A percentile compares a stretch with the other conserved stretches of the same genome.
Conservation (phyloP, 2,797 vertebrate genomes). For the Bovichtus variegatus region DNA sequence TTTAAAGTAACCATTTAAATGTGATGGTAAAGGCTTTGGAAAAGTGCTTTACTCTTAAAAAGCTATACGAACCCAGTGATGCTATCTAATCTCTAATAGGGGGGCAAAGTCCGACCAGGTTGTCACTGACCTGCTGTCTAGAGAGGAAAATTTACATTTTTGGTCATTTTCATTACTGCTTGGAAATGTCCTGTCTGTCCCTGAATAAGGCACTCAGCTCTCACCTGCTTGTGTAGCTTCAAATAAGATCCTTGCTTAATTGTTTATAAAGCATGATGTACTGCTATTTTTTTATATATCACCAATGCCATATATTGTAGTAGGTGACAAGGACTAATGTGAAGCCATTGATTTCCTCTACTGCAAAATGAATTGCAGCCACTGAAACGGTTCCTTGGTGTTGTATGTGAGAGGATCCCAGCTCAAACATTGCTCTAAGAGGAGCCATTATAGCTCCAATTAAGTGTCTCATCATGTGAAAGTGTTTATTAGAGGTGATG, state of each 20-base stretch:
- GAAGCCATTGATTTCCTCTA: slow-evolving; percentile 8
- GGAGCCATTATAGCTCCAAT: slow-evolving; percentile 13
- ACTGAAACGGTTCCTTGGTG: background rate
- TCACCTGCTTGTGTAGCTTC: background rate
- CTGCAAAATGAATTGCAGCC: slow-evolving; percentile 16
- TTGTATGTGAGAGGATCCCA: background rate
- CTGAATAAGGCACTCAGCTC: slow-evolving; percentile 3
- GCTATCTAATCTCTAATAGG: background rate
- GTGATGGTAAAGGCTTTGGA: no score
- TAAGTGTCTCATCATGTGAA: background rate
- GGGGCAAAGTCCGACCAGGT: background rate
- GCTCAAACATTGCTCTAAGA: background rate
- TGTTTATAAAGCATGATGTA: background rate
- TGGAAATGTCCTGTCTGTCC: background rate
- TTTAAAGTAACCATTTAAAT: no score
- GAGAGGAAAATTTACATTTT: background rate
- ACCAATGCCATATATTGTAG: background rate
- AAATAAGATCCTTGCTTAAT: background rate
- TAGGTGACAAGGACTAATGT: background rate
- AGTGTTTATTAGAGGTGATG: slow-evolving; percentile 3
- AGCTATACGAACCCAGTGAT: no score
- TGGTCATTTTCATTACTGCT: background rate
- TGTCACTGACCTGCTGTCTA: background rate
- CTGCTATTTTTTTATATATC: background rate
- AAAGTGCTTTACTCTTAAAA: no score